Evolutionary conservation across 2,797 vertebrate species (phyloP), one percentile per base, ranked within the genome.

Genomic region (Mormyrus proboscirostris): DNA sequence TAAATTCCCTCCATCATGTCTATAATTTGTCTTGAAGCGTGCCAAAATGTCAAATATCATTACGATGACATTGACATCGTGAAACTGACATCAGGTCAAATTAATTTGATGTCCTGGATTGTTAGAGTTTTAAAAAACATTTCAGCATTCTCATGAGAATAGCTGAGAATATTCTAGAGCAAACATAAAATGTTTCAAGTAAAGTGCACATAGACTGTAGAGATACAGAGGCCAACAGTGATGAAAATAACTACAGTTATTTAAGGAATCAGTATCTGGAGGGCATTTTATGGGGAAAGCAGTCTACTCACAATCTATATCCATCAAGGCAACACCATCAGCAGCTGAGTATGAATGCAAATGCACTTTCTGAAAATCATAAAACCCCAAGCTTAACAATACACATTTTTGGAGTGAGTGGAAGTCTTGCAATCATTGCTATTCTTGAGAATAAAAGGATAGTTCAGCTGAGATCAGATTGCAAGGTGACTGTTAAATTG

Each of bases 201-300:
- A 79, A 41, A 16, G 73, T 44, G 73, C 29, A 79, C 16, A 79
- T 16, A 79, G 33, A 38, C 14, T 44, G 73, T 19, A 79, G 38
- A 9, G 38, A n/a, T 38, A 44, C 41, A 19, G 73, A 79, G n/a
- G 7, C 73, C 73, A 79, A 79, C 73, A 79, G 73, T 41, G 73
- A 79, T 79, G 73, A 79, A 79, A 79, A 79, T 79, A 79, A 79
- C 41, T 79, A n/a, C 73, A 44, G 73, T 44, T 19, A 41, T 79
- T 79, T 79, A 79, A 44, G 73, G 73, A 79, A 47, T 79, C 14
- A 79, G 73, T 19, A 79, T 79, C 73, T 79, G 33, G 73, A 47
- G 73, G 38, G 73, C 41, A 7, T 79, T 79, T 79, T 79, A 44
- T 79, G 38, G 16, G 14, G 41, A 44, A 79, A n/a, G 33, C 33